phyloP scores from a whole-genome alignment of 1,140 invertebrate species.

The Trachymyrmex septentrionalis region DNA sequence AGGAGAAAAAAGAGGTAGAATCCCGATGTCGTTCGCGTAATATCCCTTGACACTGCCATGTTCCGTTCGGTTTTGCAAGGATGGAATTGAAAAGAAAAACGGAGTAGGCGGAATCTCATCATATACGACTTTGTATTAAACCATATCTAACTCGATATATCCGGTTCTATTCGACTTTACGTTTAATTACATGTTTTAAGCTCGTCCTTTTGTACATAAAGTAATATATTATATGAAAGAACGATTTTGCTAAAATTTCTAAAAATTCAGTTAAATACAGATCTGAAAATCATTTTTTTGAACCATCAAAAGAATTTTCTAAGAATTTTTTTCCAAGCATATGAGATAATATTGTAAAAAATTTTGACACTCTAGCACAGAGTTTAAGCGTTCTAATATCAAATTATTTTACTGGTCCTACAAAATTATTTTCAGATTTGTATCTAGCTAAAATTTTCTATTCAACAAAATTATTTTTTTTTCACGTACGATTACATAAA shows the following conservation, averaged over 20 bases:
- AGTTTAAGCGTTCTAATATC: too few relatives aligned
- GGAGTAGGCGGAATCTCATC: not conserved
- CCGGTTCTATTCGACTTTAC: not conserved
- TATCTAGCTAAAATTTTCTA: too few relatives aligned
- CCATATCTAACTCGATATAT: not conserved
- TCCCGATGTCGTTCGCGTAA: slow-evolving; percentile 46
- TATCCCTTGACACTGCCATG: slow-evolving; percentile 22
- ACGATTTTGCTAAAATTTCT: too few relatives aligned
- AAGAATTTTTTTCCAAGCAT: too few relatives aligned
- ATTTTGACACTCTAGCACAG: too few relatives aligned
- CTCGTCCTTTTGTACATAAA: not conserved
- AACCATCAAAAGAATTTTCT: not conserved
- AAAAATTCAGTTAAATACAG: too few relatives aligned
- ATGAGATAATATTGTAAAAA: too few relatives aligned
- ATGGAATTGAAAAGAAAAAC: slow-evolving; percentile 2
- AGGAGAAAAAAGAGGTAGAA: slow-evolving; percentile 61
- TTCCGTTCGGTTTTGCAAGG: slow-evolving; percentile 41
- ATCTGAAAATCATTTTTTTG: too few relatives aligned
- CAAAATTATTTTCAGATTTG: too few relatives aligned
- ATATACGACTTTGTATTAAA: not conserved
- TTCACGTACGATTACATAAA: not conserved
- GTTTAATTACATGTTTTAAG: not conserved
- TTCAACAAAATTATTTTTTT: too few relatives aligned
- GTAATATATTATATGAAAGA: not conserved
- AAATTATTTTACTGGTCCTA: too few relatives aligned